A percentile compares a stretch with the other conserved stretches of the same genome.
Conservation (phyloP, 2,888 invertebrate genomes). For the Polyommatus iphigenia region DNA sequence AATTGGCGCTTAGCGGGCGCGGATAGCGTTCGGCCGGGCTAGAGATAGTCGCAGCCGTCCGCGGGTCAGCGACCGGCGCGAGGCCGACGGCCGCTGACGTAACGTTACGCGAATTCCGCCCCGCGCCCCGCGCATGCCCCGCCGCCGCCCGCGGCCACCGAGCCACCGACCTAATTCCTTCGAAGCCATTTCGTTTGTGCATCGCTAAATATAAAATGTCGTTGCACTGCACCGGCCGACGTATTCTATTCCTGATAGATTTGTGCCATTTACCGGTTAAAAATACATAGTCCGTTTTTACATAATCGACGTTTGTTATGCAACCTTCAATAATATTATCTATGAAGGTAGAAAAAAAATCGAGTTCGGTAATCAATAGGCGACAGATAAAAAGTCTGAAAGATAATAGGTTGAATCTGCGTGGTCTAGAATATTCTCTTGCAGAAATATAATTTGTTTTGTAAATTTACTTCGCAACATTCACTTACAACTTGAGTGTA, state of each 20-base stretch:
- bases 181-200: slow-evolving; percentile 75
- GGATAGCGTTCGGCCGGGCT: slow-evolving; percentile 38
- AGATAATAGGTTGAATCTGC: not conserved
- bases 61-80: slow-evolving; percentile 74
- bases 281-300: slow-evolving; percentile 36
- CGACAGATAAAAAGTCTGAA: not conserved
- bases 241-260: slow-evolving; percentile 67
- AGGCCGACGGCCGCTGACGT: slow-evolving; percentile 79
- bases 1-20: slow-evolving; percentile 24
- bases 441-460: not conserved
- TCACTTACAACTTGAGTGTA: not conserved
- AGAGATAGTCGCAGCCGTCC: slow-evolving; percentile 61
- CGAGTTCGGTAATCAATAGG: not conserved
- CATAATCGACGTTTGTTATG: slow-evolving; percentile 4
- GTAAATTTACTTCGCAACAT: not conserved
- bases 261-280: slow-evolving; percentile 52
- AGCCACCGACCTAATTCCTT: slow-evolving; percentile 73
- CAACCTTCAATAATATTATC: not conserved
- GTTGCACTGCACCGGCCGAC: slow-evolving; percentile 65
- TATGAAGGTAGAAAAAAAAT: not conserved
- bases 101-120: slow-evolving; percentile 78
- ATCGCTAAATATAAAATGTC: slow-evolving; percentile 74
- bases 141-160: slow-evolving; percentile 46
- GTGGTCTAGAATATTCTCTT: not conserved
- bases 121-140: slow-evolving; percentile 47